A percentile compares a stretch with the other conserved stretches of the same genome.
Evolutionary conservation across 2,797 vertebrate genomes (phyloP).

Genomic region (Calcarius lapponicus): DNA sequence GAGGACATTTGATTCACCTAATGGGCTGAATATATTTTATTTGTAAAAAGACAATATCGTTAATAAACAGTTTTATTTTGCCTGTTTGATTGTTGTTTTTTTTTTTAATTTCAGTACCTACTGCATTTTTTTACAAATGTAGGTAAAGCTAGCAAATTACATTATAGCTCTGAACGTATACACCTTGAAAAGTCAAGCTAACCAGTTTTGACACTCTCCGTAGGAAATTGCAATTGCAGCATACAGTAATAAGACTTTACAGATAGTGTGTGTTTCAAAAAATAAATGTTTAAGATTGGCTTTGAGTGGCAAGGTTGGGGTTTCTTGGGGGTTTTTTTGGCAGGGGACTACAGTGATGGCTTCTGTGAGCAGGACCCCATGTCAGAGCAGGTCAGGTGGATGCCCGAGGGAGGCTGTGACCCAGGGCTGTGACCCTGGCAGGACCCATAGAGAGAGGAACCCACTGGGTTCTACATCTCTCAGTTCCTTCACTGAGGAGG

Average conservation of each 20-base stretch:
- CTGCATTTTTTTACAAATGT: background rate
- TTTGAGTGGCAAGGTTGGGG: background rate
- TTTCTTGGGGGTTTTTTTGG: too few relatives aligned
- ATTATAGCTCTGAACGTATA: background rate
- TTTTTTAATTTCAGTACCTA: background rate
- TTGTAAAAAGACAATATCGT: background rate
- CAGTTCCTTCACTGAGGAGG: background rate
- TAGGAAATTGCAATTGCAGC: background rate
- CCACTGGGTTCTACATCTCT: too few relatives aligned
- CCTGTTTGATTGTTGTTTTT: background rate
- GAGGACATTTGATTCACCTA: background rate
- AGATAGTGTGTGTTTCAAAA: background rate
- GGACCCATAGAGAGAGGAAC: rapidly evolving
- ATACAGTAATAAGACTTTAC: background rate
- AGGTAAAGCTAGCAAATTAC: background rate
- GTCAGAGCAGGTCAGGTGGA: background rate
- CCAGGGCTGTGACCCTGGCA: background rate
- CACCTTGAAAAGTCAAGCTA: background rate
- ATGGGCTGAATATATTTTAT: background rate
- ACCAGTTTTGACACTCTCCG: background rate
- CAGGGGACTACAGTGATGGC: rapidly evolving
- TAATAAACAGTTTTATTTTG: background rate
- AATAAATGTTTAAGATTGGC: background rate
- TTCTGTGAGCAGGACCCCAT: background rate
- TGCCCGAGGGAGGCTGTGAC: rapidly evolving